These are phyloP conservation scores for Enteromius trimaculatus DNA, from an alignment of 2,797 vertebrate species.

Conservation along the genomic window DNA sequence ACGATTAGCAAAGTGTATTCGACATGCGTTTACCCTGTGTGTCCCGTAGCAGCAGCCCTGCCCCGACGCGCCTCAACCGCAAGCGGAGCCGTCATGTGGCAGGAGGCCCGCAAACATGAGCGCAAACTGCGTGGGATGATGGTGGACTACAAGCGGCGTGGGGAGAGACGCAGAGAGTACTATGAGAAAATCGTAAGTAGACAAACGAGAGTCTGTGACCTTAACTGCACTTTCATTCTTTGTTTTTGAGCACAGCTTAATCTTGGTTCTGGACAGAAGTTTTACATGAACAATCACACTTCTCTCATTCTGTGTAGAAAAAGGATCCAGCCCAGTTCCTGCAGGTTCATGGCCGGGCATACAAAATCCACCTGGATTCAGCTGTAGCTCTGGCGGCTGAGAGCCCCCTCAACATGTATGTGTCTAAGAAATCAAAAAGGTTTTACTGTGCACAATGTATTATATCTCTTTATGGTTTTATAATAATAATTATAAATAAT, in stretches of 20 bases:
- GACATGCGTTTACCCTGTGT: not conserved
- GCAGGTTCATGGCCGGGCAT: constrained; percentile 96
- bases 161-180: constrained; percentile 90
- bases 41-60: constrained; percentile 75
- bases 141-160: constrained; percentile 95
- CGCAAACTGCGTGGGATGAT: constrained; percentile 97
- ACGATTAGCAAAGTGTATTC: not conserved
- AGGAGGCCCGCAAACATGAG: constrained; percentile 96
- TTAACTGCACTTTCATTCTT: not conserved
- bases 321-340: constrained; percentile 98
- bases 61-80: constrained; percentile 82
- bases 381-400: constrained; percentile 93
- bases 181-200: constrained; percentile 93
- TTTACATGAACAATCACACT: not conserved
- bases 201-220: not conserved
- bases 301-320: constrained; percentile 77
- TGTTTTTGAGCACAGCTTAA: not conserved
- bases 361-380: constrained; percentile 94
- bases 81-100: constrained; percentile 92
- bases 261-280: not conserved
- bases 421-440: not conserved
- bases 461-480: not conserved
- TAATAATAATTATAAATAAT: not conserved
- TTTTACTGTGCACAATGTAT: no score
- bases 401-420: constrained; percentile 95